Percentiles rank a stretch among this genome's conserved stretches.
Conservation (phyloP, 2,113 vertebrate genomes). For the Hoplias malabaricus region DNA sequence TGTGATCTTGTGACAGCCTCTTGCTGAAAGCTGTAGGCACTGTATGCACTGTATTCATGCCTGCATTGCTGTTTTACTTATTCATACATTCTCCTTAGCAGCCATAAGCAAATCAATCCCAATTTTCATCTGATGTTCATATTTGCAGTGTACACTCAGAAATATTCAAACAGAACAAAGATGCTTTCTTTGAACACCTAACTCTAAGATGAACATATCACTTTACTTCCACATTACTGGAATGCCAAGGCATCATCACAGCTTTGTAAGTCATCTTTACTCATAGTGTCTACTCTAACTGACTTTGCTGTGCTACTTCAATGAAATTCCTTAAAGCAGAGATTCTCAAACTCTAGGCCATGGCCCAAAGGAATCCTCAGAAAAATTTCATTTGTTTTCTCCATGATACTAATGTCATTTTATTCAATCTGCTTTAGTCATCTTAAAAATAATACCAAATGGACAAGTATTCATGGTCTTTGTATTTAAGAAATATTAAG, state of each 20-base stretch:
- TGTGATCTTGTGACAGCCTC: neutral
- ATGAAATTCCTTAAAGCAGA: no score
- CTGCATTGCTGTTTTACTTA: conserved; percentile 19
- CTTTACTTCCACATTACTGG: neutral
- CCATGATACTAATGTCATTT: no score
- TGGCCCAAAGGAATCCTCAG: no score
- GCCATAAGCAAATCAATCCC: conserved; percentile 3
- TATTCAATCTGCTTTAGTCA: no score
- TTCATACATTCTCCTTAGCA: conserved; percentile 10
- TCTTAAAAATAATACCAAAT: no score
- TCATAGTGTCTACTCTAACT: no score
- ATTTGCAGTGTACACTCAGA: neutral
- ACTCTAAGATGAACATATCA: neutral
- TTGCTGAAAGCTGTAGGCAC: neutral
- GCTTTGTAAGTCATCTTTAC: neutral
- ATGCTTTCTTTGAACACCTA: neutral
- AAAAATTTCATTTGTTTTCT: no score
- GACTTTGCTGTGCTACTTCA: neutral
- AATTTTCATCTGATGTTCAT: neutral
- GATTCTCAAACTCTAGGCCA: no score
- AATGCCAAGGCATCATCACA: neutral
- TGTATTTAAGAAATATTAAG: no score
- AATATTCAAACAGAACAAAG: neutral
- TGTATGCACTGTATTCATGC: conserved; percentile 4
- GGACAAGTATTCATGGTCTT: no score